These are phyloP conservation scores for Dermochelys coriacea DNA, from an alignment of 2,797 vertebrate species.

Conservation along the genomic window DNA sequence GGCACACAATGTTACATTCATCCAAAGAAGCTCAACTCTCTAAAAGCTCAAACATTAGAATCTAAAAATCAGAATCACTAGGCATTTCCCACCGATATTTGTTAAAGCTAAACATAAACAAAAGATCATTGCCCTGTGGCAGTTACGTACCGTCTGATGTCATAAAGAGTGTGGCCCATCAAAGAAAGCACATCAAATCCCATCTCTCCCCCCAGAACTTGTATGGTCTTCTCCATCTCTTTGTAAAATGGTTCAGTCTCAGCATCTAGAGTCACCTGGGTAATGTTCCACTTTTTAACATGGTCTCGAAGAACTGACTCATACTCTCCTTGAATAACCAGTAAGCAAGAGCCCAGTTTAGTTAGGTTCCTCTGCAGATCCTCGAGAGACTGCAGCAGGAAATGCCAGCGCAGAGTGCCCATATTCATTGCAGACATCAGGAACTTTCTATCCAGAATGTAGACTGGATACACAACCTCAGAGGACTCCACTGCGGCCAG, in stretches of 20 bases:
- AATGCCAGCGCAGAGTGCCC: slow-evolving; percentile 72
- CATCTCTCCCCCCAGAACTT: slow-evolving; percentile 61
- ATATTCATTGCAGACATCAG: slow-evolving; percentile 33
- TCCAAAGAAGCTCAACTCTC: neutral
- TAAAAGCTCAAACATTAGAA: neutral
- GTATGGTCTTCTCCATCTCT: slow-evolving; percentile 70
- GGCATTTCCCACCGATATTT: neutral
- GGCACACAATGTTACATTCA: fast-evolving
- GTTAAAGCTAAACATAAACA: neutral
- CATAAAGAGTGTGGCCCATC: slow-evolving; percentile 75
- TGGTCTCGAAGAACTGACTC: slow-evolving; percentile 43
- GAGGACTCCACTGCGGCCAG: slow-evolving; percentile 66
- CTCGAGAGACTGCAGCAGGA: slow-evolving; percentile 75
- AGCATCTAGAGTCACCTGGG: slow-evolving; percentile 68
- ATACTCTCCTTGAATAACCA: slow-evolving; percentile 72
- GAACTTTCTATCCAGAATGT: slow-evolving; percentile 67
- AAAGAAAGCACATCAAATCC: slow-evolving; percentile 68
- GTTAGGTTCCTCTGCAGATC: slow-evolving; percentile 67
- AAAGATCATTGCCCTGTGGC: neutral
- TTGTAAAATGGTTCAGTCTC: slow-evolving; percentile 74
- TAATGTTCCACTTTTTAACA: slow-evolving; percentile 70
- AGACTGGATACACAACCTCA: slow-evolving; percentile 48
- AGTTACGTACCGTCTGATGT: slow-evolving; percentile 61
- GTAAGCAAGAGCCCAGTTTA: slow-evolving; percentile 68
- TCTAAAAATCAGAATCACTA: neutral